phyloP scores from a whole-genome alignment of 35 echinoderm and acorn worm species.

The Lytechinus variegatus region DNA sequence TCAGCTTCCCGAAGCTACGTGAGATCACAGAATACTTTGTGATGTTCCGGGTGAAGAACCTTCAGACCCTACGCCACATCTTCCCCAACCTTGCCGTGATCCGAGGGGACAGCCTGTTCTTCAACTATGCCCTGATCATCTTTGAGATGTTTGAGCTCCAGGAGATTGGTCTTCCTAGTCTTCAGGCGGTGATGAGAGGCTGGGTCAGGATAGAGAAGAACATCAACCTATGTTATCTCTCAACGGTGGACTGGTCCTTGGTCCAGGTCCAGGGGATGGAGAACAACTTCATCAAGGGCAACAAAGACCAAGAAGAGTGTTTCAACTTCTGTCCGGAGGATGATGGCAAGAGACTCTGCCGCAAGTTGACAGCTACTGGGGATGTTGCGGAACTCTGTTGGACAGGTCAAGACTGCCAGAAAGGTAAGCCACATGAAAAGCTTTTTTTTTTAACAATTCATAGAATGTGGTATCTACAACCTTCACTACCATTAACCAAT shows the following conservation, averaged over 20 bases:
- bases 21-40: constrained; percentile 92
- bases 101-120: constrained; percentile 78
- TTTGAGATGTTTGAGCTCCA: constrained; percentile 91
- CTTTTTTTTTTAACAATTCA: neutral
- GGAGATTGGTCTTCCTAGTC: constrained; percentile 78
- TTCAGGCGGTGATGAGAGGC: constrained; percentile 73
- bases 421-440: constrained; percentile 69
- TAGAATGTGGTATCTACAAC: neutral
- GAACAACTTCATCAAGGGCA: constrained; percentile 76
- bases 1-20: constrained; percentile 77
- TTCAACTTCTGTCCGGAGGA: constrained; percentile 82
- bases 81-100: constrained; percentile 93
- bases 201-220: constrained; percentile 94
- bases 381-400: constrained; percentile 79
- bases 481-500: no score
- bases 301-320: constrained; percentile 81
- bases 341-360: constrained; percentile 44
- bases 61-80: constrained; percentile 62
- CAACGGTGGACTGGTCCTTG: constrained; percentile 80
- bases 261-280: constrained; percentile 70
- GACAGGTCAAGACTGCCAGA: constrained; percentile 79
- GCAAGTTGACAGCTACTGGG: constrained; percentile 57
- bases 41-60: constrained; percentile 70
- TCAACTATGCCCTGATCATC: constrained; percentile 85
- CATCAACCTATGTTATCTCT: constrained; percentile 81